Base-by-base conservation (phyloP, 2,113 vertebrate genomes). In the Anhinga rufa region DNA sequence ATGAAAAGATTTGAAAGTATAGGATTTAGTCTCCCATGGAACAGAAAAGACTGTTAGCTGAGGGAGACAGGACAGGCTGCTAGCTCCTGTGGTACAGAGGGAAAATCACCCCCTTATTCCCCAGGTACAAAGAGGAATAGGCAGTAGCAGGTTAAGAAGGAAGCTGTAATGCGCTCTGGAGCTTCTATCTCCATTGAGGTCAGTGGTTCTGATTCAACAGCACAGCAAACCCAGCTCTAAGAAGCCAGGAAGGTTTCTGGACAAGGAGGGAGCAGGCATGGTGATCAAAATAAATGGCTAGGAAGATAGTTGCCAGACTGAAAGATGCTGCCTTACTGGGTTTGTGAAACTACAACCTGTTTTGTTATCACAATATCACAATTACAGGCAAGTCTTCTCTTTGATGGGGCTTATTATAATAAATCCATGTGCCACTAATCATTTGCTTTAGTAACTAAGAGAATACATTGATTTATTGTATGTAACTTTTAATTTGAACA, bases 71-170 rank as follows among this genome's bases (percentile, higher is more conserved):
- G 14, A 22, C 14, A 40, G 66, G 44, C 70, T 77, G 75, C 69
- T 11, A 31, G 19, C 28, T 74, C 26, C 32, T 61, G 40, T 40
- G 74, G 16, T 38, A 52, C 78, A 42, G 65, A 75, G 61, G 42
- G 74, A 46, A 91, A 91, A 91, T 75, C 1, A 0, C 68, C 16
- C 32, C 51, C 48, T 82, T 38, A 24, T n/a, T 95, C 48, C 42
- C 28, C 6, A 0, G 0, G 0, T 13, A 42, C 42, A 51, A 58
- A 46, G 69, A 71, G 42, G 34, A 70, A 3, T 9, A 81, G 49
- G 54, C 49, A 74, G 58, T 17, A 60, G 55, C 20, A 18, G 65
- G 52, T 25, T 52, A 54, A 49, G 36, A 3, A 38, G 32, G 60
- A 57, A 28, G 20, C 69, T 88, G 60, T 38, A 52, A 54, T 14